Conservation (phyloP, 2,113 vertebrate species). For the Isichthys henryi region DNA sequence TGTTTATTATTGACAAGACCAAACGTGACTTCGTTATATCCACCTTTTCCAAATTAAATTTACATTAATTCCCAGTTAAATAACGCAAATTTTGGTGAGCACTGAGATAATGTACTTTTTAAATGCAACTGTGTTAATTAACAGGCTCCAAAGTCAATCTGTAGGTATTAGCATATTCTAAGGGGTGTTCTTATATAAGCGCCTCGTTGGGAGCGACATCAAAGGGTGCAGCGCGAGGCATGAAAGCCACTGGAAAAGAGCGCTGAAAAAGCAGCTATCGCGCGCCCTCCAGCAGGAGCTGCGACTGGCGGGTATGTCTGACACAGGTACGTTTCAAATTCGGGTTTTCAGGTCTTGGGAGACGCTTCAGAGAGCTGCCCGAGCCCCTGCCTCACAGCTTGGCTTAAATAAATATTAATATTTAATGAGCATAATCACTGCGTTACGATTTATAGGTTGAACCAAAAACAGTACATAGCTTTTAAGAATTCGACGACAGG, state of each 20-base stretch:
- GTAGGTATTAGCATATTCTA: slow-evolving; percentile 44
- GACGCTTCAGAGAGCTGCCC: not conserved
- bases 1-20: slow-evolving; percentile 23
- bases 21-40: slow-evolving; percentile 15
- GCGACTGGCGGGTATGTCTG: slow-evolving; percentile 27
- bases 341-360: not conserved
- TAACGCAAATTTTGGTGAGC: slow-evolving; percentile 30
- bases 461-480: not conserved
- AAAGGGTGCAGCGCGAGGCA: slow-evolving; percentile 51
- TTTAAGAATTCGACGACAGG: not conserved
- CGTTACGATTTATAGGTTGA: not conserved
- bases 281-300: slow-evolving; percentile 40
- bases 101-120: slow-evolving; percentile 10
- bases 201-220: slow-evolving; percentile 48
- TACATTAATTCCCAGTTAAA: slow-evolving; percentile 24
- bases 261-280: slow-evolving; percentile 32
- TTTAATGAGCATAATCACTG: not conserved
- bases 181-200: slow-evolving; percentile 35
- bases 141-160: slow-evolving; percentile 50
- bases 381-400: not conserved
- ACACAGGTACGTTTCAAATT: slow-evolving; percentile 15
- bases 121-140: slow-evolving; percentile 56
- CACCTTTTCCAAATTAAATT: not conserved
- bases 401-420: not conserved
- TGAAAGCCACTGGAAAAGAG: slow-evolving; percentile 55